Base-by-base conservation (phyloP, 2,113 vertebrate genomes). In the Phoenicopterus ruber region DNA sequence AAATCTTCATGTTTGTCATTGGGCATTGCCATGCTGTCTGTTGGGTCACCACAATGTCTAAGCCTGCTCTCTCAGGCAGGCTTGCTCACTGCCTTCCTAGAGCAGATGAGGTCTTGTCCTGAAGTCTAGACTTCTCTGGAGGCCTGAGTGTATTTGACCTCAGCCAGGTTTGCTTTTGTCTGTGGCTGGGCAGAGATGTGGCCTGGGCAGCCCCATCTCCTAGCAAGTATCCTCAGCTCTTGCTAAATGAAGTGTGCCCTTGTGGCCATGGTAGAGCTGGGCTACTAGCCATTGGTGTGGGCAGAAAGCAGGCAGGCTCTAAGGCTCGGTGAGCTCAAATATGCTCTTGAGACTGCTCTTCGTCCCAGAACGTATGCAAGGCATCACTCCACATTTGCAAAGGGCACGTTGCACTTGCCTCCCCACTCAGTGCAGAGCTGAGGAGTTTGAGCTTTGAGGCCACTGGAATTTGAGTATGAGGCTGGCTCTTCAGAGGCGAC, bases 341-440 rank as follows among this genome's bases (percentile, higher is more conserved):
- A 24, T 7, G 5, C 19, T 34, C 40, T 52, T 66, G 50, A 59
- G 50, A 42, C 25, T 26, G 34, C 29, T 74, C 6, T 63, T 44
- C 55, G 32, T 32, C 32, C 72, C 20, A 17, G 66, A 50, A 11
- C 0, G 0, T n/a, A 3, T 28, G 22, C 3, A 24, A 65, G 46
- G 46, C 13, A 47, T 71, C 62, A 2, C 36, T 61, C 36, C 9
- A 10, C 18, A 1, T 29, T 19, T 66, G 16, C 50, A 57, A n/a
- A 40, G 22, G 65, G 12, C 6, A 7, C 0, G 0, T 29, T 46
- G 59, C 9, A 34, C 50, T 50, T 77, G 24, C 36, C 55, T 81
- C 21, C 17, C 19, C 22, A 4, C 38, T n/a, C 46, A 54, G 36
- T 29, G 46, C 36, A 36, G 38, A 42, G 28, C 10, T 61, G 42